Evolutionary conservation across 1,140 invertebrate genomes (phyloP).

Genomic region (Oscheius sp.): DNA sequence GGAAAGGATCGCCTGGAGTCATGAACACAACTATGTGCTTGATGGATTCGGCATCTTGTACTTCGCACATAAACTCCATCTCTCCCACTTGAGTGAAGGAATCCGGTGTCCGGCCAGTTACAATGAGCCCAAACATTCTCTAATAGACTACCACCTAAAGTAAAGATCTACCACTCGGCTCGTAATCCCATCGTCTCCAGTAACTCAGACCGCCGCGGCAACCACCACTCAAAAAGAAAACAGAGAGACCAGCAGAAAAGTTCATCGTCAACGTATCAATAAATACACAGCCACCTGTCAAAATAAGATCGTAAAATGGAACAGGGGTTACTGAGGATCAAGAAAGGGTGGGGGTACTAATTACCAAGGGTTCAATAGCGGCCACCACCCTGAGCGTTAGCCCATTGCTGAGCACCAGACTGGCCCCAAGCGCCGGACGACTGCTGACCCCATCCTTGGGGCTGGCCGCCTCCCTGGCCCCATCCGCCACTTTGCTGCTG

Average conservation of each 20-base stretch:
- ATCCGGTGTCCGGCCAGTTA: background rate
- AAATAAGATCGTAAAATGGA: no score
- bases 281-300: no score
- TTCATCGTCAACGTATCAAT: no score
- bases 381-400: slow-evolving; percentile 28
- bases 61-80: slow-evolving; percentile 1
- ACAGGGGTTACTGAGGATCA: no score
- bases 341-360: no score
- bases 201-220: no score
- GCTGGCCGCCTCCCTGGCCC: slow-evolving; percentile 12
- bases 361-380: no score
- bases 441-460: slow-evolving; percentile 3
- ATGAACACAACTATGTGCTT: slow-evolving; percentile 11
- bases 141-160: no score
- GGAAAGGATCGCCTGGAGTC: background rate
- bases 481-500: background rate
- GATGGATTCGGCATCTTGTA: background rate
- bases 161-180: no score
- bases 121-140: background rate
- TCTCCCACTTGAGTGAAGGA: slow-evolving; percentile 5
- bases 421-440: slow-evolving; percentile 26
- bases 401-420: slow-evolving; percentile 33
- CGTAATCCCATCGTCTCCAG: no score
- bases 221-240: no score
- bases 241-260: no score